Base-by-base conservation (phyloP, 2,113 vertebrate genomes). In the Oreochromis aureus region DNA sequence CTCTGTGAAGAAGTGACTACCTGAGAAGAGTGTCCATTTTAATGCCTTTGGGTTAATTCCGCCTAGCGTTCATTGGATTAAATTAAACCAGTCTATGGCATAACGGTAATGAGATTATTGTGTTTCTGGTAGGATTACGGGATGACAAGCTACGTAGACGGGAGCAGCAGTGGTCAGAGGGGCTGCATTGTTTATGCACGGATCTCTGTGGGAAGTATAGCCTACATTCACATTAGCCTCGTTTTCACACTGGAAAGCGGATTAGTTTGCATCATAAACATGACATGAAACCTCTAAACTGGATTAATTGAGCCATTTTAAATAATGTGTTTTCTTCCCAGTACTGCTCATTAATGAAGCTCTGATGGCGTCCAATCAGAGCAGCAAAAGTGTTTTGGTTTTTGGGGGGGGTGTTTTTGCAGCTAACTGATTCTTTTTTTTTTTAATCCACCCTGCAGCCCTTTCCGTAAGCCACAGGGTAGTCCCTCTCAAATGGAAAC, bases 51-150 rank as follows among this genome's bases (percentile, higher is more conserved):
- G 58, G 90, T 93, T 93, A 90, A 91, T 94, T 94, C 89, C 80
- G 89, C 44, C 61, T 80, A 39, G 86, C 79, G 88, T 91, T 93
- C 87, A 92, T 87, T 92, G 90, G 89, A 93, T 95, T 93, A 90
- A 91, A 93, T 93, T 78, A 92, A 93, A 93, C 44, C 53, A 76
- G 89, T 88, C 89, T 82, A 34, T 63, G 56, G 86, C 88, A 89
- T 91, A 88, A 81, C 90, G 87, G 88, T 94, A 95, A 95, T 94
- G 51, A 73, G 91, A 94, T 96, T 93, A 95, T 66, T 86, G 84
- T 87, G 92, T 89, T 59, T 89, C 86, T 86, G 87, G 89, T 88
- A 80, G 94, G 92, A 95, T 95, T 95, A 93, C 3, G 18, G 82
- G 71, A 86, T 39, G 85, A 90, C 87, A 90, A 10, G 81, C 51